Base-by-base conservation (phyloP, 2,888 invertebrate species). In the Sminthurides aquaticus region DNA sequence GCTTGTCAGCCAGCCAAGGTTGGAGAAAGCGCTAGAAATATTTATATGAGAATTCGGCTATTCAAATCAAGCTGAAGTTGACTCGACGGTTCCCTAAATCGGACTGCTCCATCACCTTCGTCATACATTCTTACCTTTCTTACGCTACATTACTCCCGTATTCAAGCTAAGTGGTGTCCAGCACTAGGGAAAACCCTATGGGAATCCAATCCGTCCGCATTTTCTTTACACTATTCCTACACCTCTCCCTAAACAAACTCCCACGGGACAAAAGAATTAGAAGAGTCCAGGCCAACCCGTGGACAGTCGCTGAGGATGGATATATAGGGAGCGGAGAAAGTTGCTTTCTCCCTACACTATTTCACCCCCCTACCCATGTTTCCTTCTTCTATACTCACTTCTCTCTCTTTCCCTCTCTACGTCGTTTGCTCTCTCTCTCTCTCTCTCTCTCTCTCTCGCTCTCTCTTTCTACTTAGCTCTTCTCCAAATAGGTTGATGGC, bases 21-120 rank as follows among this genome's bases (percentile, higher is more conserved):
- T n/a, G n/a, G 43, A 15, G 43, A 34, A 11, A 15, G 43, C 43
- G 43, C 15, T 15, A 15, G 43, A 34, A 11, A 5, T 5, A 34
- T 34, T 34, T 5, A 34, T 34, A 34, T 34, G 43, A 5, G 15
- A 34, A 34, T 15, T 34, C 43, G 15, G 43, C 43, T 52, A 52
- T 52, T 52, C 11, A 52, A 52, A 52, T 52, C 11, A 52, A 52
- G 52, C 20, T 52, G 52, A 52, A 52, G 52, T 52, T 52, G 52
- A 52, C 52, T 52, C 52, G 52, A 22, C 52, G 52, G 22, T 52
- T 15, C 18, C 20, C 52, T 22, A 22, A 15, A 52, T 20, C 18
- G 52, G 5, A 52, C 52, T 52, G 52, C 20, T 52, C 52, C 22
- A 22, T 5, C 52, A 52, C 52, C 52, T 52, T 5, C 52, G 52